phyloP scores from a whole-genome alignment of 2,797 vertebrate genomes.

The Brachyalestes nurse region DNA sequence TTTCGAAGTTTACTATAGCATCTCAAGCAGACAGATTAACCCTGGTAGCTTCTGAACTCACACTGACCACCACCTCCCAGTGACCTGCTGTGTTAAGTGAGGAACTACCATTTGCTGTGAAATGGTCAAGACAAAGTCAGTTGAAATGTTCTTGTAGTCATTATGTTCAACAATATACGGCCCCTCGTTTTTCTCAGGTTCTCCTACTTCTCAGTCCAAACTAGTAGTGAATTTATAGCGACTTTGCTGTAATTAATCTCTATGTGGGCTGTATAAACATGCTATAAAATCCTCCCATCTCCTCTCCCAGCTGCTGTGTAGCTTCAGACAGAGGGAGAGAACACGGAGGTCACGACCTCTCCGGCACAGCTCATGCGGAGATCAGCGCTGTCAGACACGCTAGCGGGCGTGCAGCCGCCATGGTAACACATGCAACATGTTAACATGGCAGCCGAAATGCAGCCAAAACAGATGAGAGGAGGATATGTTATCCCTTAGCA shows the following conservation, averaged over 20 bases:
- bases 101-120: not conserved
- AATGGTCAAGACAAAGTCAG: not conserved
- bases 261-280: constrained; percentile 48
- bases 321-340: constrained; percentile 52
- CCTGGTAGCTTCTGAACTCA: constrained; percentile 37
- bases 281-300: constrained; percentile 51
- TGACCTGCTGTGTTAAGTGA: not conserved
- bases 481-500: constrained; percentile 50
- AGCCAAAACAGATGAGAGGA: constrained; percentile 49
- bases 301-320: constrained; percentile 46
- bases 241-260: constrained; percentile 51
- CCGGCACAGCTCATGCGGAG: constrained; percentile 47
- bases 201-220: constrained; percentile 17
- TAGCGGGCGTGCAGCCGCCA: constrained; percentile 39
- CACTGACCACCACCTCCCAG: not conserved
- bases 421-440: constrained; percentile 56
- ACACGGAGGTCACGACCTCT: constrained; percentile 58
- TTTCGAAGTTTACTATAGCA: constrained; percentile 60
- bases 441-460: constrained; percentile 50
- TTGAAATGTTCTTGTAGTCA: not conserved
- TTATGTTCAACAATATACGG: not conserved
- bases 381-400: constrained; percentile 49
- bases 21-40: constrained; percentile 51
- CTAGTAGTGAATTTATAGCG: constrained; percentile 29
- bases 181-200: not conserved